phyloP scores from a whole-genome alignment of 1,140 invertebrate species.

The Oscheius sp. region DNA sequence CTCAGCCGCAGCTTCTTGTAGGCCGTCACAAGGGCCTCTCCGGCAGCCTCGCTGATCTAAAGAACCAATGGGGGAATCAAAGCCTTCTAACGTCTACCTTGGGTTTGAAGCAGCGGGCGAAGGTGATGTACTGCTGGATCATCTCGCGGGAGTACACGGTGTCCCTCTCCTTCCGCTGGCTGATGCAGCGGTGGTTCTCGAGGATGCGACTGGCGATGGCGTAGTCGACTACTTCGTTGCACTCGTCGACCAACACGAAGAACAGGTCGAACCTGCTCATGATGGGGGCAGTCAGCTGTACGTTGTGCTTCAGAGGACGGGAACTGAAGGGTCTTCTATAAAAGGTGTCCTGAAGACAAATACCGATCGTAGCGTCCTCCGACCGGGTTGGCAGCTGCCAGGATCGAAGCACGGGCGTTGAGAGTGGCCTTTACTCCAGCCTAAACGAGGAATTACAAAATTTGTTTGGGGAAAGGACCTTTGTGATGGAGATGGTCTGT shows the following conservation, averaged over 20 bases:
- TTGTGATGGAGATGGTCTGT: slow-evolving; percentile 97
- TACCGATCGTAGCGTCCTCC: slow-evolving; percentile 85
- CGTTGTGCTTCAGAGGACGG: slow-evolving; percentile 91
- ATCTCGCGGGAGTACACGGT: slow-evolving; percentile 78
- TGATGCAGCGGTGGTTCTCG: slow-evolving; percentile 75
- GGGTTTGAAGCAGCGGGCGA: slow-evolving; percentile 93
- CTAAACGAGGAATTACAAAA: no score
- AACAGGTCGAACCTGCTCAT: slow-evolving; percentile 99
- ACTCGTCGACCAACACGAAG: slow-evolving; percentile 94
- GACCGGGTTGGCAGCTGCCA: slow-evolving; percentile 96
- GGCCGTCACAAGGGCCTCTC: slow-evolving; percentile 79
- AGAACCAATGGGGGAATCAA: not conserved
- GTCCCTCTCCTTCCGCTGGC: slow-evolving; percentile 72
- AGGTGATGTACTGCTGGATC: slow-evolving; percentile 88
- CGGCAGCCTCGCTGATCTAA: slow-evolving; percentile 72
- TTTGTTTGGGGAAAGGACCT: slow-evolving; percentile 65
- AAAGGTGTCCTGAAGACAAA: no score
- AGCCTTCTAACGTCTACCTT: slow-evolving; percentile 68
- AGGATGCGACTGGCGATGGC: slow-evolving; percentile 93
- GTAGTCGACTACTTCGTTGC: slow-evolving; percentile 80
- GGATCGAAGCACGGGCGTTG: slow-evolving; percentile 93
- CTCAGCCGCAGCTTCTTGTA: slow-evolving; percentile 82
- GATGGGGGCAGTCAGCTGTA: slow-evolving; percentile 87
- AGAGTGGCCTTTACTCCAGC: slow-evolving; percentile 92
- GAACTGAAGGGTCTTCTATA: slow-evolving; percentile 65